These are phyloP conservation scores for Porites rus DNA, from an alignment of 92 coral and sea anemone genomes.

Conservation along the genomic window DNA sequence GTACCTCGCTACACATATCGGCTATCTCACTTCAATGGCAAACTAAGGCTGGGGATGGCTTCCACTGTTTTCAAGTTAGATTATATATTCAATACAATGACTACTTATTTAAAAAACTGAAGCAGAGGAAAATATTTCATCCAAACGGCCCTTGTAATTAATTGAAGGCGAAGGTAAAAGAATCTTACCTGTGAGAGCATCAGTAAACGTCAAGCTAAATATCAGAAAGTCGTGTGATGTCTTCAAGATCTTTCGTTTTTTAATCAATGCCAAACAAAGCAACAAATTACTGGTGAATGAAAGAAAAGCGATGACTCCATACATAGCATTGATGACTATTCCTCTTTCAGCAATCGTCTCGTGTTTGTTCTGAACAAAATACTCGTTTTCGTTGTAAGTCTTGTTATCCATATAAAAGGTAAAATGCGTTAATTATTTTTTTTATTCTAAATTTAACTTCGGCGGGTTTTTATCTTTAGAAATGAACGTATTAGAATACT, in stretches of 20 bases:
- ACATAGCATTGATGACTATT: background rate
- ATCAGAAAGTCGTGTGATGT: conserved; percentile 18
- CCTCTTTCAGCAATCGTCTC: background rate
- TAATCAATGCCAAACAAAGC: conserved; percentile 15
- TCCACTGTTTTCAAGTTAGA: too few relatives aligned
- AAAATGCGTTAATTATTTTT: too few relatives aligned
- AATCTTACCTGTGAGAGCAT: conserved; percentile 19
- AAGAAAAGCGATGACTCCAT: conserved; percentile 33
- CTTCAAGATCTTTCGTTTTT: conserved; percentile 5
- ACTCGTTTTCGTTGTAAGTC: background rate
- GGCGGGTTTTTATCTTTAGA: too few relatives aligned
- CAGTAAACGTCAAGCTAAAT: conserved; percentile 31
- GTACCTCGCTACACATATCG: too few relatives aligned
- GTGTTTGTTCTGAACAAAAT: background rate
- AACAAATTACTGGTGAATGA: conserved; percentile 27
- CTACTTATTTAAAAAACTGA: too few relatives aligned
- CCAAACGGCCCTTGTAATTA: too few relatives aligned
- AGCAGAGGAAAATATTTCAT: too few relatives aligned
- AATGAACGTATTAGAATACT: too few relatives aligned
- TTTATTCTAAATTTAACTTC: background rate
- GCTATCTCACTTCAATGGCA: too few relatives aligned
- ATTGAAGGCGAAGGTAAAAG: too few relatives aligned
- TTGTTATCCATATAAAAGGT: background rate
- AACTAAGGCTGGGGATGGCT: too few relatives aligned
- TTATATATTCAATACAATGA: too few relatives aligned